phyloP scores from a whole-genome alignment of 2,113 vertebrate genomes.

The Ochotona princeps region DNA sequence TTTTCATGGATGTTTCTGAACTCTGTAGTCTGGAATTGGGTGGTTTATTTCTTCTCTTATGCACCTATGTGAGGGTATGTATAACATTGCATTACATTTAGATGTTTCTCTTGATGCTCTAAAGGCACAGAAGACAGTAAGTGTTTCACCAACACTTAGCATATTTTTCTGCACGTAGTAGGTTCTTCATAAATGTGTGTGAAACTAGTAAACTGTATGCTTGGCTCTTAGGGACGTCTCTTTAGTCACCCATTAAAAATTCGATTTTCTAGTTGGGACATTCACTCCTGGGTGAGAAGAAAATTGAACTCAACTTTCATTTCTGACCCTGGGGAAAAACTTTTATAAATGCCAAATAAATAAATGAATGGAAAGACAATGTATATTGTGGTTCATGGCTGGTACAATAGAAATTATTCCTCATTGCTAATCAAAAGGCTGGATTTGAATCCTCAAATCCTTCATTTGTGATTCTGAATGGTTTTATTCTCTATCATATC shows the following conservation, averaged over 20 bases:
- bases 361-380: background rate
- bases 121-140: background rate
- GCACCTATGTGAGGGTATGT: background rate
- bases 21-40: background rate
- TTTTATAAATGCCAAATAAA: background rate
- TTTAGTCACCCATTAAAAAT: background rate
- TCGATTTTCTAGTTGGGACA: background rate
- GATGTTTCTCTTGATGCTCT: background rate
- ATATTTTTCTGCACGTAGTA: background rate
- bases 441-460: background rate
- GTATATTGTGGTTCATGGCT: background rate
- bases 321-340: background rate
- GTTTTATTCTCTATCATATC: background rate
- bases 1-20: background rate
- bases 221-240: background rate
- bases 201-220: background rate
- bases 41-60: background rate
- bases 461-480: background rate
- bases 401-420: background rate
- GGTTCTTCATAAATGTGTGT: background rate
- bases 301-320: conserved; percentile 42
- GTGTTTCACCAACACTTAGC: background rate
- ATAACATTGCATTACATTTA: background rate
- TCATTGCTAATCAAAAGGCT: background rate
- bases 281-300: conserved; percentile 13